Percentiles rank a stretch among this genome's conserved stretches.
Conservation (phyloP, 1,140 invertebrate genomes). For the Formica selysi region DNA sequence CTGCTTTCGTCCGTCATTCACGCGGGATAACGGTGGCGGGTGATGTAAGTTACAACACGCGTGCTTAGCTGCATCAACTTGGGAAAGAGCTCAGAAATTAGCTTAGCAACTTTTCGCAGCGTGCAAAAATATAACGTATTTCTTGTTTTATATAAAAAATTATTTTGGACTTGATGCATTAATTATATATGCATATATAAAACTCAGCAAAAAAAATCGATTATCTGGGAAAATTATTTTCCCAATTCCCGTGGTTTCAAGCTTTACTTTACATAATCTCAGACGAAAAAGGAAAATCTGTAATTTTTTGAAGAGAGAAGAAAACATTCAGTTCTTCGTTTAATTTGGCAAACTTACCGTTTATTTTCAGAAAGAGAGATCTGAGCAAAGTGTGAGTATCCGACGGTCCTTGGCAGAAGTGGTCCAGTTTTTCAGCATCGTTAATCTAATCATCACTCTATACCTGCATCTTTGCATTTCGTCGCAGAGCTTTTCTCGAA, state of each 20-base stretch:
- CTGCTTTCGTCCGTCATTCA: constrained; percentile 32
- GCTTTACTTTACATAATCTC: background rate
- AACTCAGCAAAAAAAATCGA: background rate
- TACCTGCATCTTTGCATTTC: constrained; percentile 76
- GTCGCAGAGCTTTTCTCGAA: constrained; percentile 62
- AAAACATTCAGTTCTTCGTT: constrained; percentile 62
- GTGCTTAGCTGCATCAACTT: constrained; percentile 41
- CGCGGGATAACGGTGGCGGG: constrained; percentile 63
- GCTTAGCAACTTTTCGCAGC: background rate
- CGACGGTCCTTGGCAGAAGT: constrained; percentile 74
- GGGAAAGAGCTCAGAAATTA: background rate
- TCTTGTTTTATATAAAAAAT: background rate
- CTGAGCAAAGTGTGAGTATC: constrained; percentile 86
- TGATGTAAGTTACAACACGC: constrained; percentile 8
- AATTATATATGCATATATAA: background rate
- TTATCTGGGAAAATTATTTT: background rate
- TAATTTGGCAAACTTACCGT: constrained; percentile 80
- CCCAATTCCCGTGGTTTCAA: background rate
- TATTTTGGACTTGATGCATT: background rate
- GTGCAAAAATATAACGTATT: background rate
- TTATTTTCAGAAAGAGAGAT: constrained; percentile 85
- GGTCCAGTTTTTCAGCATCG: constrained; percentile 81
- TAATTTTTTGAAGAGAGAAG: constrained; percentile 64
- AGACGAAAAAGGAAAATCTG: constrained; percentile 13
- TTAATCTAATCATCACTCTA: constrained; percentile 80